These are phyloP conservation scores for Vollenhovia emeryi DNA, from an alignment of 1,140 invertebrate genomes.

Conservation along the genomic window DNA sequence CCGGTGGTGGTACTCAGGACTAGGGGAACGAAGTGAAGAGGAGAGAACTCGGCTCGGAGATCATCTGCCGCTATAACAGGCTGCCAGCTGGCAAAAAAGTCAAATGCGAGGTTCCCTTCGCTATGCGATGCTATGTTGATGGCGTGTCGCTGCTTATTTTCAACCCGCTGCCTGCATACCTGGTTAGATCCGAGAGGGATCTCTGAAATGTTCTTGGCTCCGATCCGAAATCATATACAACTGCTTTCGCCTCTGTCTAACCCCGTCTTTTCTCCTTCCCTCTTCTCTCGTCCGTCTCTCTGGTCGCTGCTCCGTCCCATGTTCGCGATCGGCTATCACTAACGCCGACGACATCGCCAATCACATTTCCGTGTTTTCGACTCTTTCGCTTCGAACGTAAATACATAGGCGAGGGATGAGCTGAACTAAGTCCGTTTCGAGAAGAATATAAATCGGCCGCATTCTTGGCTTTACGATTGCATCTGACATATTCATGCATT, in stretches of 20 bases:
- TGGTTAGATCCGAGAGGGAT: slow-evolving; percentile 81
- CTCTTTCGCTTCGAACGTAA: slow-evolving; percentile 4
- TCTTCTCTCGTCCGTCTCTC: not conserved
- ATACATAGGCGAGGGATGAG: slow-evolving; percentile 4
- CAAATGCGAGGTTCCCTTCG: slow-evolving; percentile 81
- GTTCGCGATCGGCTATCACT: slow-evolving; percentile 48
- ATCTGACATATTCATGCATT: slow-evolving; percentile 44
- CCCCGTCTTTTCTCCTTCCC: slow-evolving; percentile 13
- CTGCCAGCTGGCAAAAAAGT: slow-evolving; percentile 85
- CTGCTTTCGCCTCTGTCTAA: slow-evolving; percentile 67
- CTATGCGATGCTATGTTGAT: slow-evolving; percentile 84
- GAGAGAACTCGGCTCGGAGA: slow-evolving; percentile 78
- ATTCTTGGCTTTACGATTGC: slow-evolving; percentile 20
- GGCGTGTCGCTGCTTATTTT: slow-evolving; percentile 85
- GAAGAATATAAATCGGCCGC: slow-evolving; percentile 24
- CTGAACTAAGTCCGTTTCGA: not conserved
- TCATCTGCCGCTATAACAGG: slow-evolving; percentile 84
- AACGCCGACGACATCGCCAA: slow-evolving; percentile 50
- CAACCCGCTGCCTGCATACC: slow-evolving; percentile 82
- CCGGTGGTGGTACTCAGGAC: slow-evolving; percentile 36
- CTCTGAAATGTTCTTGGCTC: slow-evolving; percentile 80
- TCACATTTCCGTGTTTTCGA: slow-evolving; percentile 38
- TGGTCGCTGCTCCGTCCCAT: not conserved
- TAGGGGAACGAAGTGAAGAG: slow-evolving; percentile 64
- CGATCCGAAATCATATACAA: slow-evolving; percentile 82